A percentile compares a stretch with the other conserved stretches of the same genome.
Evolutionary conservation across 2,797 vertebrate genomes (phyloP).

Genomic region (Heliangelus exortis): DNA sequence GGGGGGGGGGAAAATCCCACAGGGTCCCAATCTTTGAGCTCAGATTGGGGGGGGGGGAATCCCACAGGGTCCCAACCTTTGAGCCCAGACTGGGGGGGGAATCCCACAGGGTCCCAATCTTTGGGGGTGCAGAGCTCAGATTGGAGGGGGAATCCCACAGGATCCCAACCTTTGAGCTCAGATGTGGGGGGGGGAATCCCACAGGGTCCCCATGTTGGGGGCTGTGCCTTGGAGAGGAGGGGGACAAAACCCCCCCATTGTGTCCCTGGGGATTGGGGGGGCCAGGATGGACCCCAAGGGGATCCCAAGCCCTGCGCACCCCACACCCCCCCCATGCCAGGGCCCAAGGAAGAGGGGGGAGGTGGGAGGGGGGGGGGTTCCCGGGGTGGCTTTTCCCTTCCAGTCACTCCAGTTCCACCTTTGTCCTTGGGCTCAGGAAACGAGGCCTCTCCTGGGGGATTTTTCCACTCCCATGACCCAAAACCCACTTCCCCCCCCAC

Average conservation of each 20-base stretch:
- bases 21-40: too few relatives aligned
- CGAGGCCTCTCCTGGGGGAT: rapidly evolving
- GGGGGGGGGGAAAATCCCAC: too few relatives aligned
- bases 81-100: too few relatives aligned
- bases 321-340: rapidly evolving
- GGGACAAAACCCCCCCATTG: rapidly evolving
- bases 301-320: neutral
- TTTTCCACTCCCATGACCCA: neutral
- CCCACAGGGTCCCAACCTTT: too few relatives aligned
- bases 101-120: too few relatives aligned
- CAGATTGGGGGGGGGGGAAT: too few relatives aligned
- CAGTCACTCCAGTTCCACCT: neutral
- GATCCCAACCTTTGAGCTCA: too few relatives aligned
- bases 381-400: neutral
- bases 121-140: neutral
- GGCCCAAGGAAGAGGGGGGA: too few relatives aligned
- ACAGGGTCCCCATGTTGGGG: rapidly evolving
- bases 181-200: too few relatives aligned
- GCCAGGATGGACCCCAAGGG: rapidly evolving
- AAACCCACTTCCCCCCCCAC: neutral
- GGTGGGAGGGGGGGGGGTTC: neutral
- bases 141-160: too few relatives aligned
- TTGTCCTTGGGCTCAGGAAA: neutral
- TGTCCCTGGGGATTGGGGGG: rapidly evolving
- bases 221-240: too few relatives aligned